These are phyloP conservation scores for Labeo rohita DNA, from an alignment of 2,113 vertebrate genomes.

Conservation along the genomic window DNA sequence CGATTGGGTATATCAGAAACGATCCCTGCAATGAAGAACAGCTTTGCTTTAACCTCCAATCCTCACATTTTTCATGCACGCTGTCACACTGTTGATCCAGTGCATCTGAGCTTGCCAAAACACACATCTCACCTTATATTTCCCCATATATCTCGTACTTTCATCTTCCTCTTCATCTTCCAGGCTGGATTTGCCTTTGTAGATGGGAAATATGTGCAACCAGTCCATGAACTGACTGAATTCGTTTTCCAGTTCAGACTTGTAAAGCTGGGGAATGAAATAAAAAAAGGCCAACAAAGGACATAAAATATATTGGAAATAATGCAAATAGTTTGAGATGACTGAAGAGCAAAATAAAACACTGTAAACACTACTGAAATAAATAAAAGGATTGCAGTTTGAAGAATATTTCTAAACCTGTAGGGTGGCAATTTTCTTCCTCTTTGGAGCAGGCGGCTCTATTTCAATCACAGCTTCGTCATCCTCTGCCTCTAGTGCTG, in stretches of 20 bases:
- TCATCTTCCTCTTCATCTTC: constrained; percentile 85
- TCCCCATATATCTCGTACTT: constrained; percentile 85
- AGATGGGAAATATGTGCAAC: constrained; percentile 85
- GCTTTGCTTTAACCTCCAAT: constrained; percentile 10
- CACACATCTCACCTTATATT: constrained; percentile 87
- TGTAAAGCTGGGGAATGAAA: constrained; percentile 79
- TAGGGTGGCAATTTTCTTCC: constrained; percentile 75
- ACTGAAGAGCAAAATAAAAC: background rate
- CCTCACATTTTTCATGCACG: background rate
- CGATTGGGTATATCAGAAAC: constrained; percentile 87
- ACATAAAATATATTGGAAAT: background rate
- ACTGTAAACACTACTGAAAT: background rate
- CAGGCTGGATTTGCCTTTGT: constrained; percentile 77
- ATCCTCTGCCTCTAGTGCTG: constrained; percentile 68
- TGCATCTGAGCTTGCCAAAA: background rate
- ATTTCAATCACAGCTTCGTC: constrained; percentile 67
- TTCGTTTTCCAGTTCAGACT: constrained; percentile 84
- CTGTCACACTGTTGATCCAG: background rate
- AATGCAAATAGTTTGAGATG: background rate
- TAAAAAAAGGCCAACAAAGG: background rate
- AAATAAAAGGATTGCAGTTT: background rate
- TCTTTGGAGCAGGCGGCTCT: constrained; percentile 70
- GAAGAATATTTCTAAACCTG: constrained; percentile 66
- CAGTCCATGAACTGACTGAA: constrained; percentile 93
- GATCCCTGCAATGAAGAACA: constrained; percentile 79